Conservation (phyloP, 2,888 invertebrate genomes). For the Lampropteryx suffumata region DNA sequence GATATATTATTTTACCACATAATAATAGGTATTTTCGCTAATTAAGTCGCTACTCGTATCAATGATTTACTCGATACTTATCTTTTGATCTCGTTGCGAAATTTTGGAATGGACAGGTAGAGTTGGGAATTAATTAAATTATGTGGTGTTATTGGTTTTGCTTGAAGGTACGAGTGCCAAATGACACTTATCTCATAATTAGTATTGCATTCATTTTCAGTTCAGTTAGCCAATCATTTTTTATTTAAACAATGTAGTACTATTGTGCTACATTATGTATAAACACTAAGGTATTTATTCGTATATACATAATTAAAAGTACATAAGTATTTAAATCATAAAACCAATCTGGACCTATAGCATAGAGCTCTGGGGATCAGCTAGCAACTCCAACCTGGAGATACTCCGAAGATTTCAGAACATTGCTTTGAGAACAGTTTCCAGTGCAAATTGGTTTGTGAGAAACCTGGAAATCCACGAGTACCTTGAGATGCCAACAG, state of each 20-base stretch:
- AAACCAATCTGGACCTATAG: too few relatives aligned
- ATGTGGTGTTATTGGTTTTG: slow-evolving; percentile 8
- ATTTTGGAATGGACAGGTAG: slow-evolving; percentile 12
- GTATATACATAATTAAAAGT: too few relatives aligned
- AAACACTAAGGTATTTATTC: too few relatives aligned
- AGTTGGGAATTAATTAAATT: slow-evolving; percentile 9
- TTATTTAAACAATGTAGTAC: not conserved
- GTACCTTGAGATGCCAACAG: too few relatives aligned
- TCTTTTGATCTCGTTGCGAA: slow-evolving; percentile 20
- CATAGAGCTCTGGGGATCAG: too few relatives aligned
- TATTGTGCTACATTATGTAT: too few relatives aligned
- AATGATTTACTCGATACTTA: slow-evolving; percentile 20
- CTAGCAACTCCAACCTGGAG: too few relatives aligned
- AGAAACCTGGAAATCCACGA: too few relatives aligned
- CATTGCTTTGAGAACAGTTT: too few relatives aligned
- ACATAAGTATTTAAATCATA: too few relatives aligned
- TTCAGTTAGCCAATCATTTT: not conserved
- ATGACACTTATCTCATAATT: not conserved
- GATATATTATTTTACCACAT: slow-evolving; percentile 58
- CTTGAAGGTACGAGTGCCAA: not conserved
- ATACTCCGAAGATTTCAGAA: too few relatives aligned
- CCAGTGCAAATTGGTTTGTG: too few relatives aligned
- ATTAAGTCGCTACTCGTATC: slow-evolving; percentile 15
- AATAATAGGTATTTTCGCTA: slow-evolving; percentile 20
- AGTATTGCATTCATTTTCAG: slow-evolving; percentile 3